phyloP scores from a whole-genome alignment of 2,888 invertebrate species.

The Synanthedon vespiformis region DNA sequence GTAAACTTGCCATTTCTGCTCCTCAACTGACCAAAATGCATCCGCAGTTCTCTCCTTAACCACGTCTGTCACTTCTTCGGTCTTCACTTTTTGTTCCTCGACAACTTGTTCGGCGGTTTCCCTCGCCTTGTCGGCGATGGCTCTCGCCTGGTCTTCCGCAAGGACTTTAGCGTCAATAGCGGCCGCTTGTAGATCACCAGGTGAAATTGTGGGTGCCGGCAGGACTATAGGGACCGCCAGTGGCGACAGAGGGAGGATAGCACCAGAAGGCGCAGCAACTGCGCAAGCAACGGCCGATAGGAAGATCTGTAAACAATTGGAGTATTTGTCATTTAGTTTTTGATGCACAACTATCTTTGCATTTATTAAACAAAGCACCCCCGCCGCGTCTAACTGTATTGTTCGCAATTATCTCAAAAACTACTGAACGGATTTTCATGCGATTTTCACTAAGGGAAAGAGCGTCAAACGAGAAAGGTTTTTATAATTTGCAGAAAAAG shows the following conservation, averaged over 20 bases:
- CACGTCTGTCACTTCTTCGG: conserved; percentile 22
- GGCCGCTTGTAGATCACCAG: conserved; percentile 54
- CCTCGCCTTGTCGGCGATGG: conserved; percentile 26
- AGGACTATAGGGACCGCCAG: conserved; percentile 13
- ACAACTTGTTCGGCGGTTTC: conserved; percentile 23
- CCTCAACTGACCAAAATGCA: conserved; percentile 34
- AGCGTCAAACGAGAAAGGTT: too few species aligned
- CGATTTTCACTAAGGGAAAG: too few species aligned
- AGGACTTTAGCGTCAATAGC: conserved; percentile 45
- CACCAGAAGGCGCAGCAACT: conserved; percentile 9
- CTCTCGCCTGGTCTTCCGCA: conserved; percentile 17
- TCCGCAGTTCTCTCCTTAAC: conserved; percentile 25
- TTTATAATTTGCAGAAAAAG: not conserved
- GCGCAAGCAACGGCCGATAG: conserved; percentile 9
- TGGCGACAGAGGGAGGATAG: not conserved
- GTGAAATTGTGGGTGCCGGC: conserved; percentile 32
- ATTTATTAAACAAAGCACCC: too few species aligned
- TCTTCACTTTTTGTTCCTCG: conserved; percentile 31
- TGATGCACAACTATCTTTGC: not conserved
- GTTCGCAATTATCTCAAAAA: not conserved
- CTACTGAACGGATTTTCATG: too few species aligned
- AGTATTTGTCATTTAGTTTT: not conserved
- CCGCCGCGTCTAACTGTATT: too few species aligned
- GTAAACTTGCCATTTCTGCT: conserved; percentile 53
- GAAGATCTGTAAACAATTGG: not conserved